Percentiles rank a stretch among this genome's conserved stretches.
phyloP scores from a whole-genome alignment of 2,113 vertebrate genomes.

The Sturnira hondurensis region DNA sequence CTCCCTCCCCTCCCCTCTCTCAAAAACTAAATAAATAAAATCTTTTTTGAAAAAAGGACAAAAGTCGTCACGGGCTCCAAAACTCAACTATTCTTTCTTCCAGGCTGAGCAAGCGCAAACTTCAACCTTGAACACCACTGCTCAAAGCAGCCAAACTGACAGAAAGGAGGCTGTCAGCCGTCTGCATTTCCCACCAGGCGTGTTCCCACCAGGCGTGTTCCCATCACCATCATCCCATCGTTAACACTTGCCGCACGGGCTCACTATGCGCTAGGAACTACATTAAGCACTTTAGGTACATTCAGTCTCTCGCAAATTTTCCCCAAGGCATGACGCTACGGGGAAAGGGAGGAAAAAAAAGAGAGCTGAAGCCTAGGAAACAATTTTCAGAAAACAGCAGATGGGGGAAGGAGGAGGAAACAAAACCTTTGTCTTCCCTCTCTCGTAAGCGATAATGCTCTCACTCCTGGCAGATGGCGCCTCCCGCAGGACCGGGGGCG shows the following conservation, averaged over 20 bases:
- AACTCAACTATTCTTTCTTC: background rate
- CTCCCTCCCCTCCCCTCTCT: no score
- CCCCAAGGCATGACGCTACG: background rate
- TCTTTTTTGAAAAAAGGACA: background rate
- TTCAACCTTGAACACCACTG: background rate
- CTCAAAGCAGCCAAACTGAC: background rate
- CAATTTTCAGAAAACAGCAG: conserved; percentile 28
- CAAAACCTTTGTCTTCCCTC: background rate
- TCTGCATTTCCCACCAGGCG: background rate
- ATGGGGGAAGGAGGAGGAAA: background rate
- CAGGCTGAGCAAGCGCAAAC: background rate
- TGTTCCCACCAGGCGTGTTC: background rate
- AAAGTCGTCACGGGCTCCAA: background rate
- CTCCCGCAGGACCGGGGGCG: background rate
- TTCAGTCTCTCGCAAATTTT: background rate
- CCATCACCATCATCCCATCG: background rate
- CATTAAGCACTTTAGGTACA: background rate
- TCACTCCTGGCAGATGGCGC: conserved; percentile 20
- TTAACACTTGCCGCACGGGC: background rate
- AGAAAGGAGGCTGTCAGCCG: background rate
- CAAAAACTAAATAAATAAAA: no score
- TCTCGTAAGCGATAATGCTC: conserved; percentile 30
- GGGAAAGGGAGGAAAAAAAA: no score
- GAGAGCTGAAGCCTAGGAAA: background rate
- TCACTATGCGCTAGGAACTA: background rate